These are phyloP conservation scores for Sphenodon punctatus DNA, from an alignment of 2,797 vertebrate genomes.

Conservation along the genomic window DNA sequence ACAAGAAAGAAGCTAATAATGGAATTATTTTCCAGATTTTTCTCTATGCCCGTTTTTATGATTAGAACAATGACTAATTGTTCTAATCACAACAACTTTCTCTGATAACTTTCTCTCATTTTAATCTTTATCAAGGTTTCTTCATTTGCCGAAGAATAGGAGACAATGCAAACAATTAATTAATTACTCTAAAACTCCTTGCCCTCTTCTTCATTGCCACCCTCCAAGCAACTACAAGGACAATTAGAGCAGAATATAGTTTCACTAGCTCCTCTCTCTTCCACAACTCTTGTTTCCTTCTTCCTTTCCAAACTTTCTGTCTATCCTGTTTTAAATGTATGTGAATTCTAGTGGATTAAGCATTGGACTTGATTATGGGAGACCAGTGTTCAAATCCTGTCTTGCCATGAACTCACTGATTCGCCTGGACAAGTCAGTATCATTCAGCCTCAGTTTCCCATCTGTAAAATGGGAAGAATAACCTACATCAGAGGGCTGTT, in stretches of 20 bases:
- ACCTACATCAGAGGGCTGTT: too few relatives aligned
- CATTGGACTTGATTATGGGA: too few relatives aligned
- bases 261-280: constrained; percentile 21
- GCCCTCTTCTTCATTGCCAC: constrained; percentile 60
- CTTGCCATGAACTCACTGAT: too few relatives aligned
- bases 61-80: constrained; percentile 73
- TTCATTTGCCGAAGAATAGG: constrained; percentile 55
- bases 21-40: not conserved
- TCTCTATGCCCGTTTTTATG: constrained; percentile 29
- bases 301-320: not conserved
- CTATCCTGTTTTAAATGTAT: not conserved
- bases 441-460: not conserved
- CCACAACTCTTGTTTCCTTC: not conserved
- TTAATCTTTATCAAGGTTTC: constrained; percentile 59
- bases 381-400: too few relatives aligned
- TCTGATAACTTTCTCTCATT: constrained; percentile 48
- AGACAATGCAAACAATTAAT: constrained; percentile 69
- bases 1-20: not conserved
- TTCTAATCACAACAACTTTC: too few relatives aligned
- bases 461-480: not conserved
- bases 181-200: constrained; percentile 67
- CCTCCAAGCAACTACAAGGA: constrained; percentile 40
- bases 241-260: constrained; percentile 49
- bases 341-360: too few relatives aligned
- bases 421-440: too few relatives aligned